phyloP scores from a whole-genome alignment of 2,113 vertebrate genomes.

The Pristiophorus japonicus region DNA sequence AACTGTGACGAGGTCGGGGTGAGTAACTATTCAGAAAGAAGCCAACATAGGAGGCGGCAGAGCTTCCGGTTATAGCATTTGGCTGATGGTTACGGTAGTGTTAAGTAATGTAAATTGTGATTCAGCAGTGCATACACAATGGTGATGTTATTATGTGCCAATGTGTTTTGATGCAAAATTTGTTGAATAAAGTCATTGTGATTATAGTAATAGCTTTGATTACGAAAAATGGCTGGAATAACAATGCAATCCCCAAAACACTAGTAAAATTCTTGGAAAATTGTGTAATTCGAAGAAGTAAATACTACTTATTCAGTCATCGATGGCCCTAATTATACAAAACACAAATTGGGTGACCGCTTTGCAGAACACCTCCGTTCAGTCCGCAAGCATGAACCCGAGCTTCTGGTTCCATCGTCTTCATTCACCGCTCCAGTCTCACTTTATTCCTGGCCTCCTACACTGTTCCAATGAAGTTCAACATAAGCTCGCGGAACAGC shows the following conservation, averaged over 20 bases:
- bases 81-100: background rate
- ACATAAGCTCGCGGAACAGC: no score
- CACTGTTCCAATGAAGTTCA: no score
- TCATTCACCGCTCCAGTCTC: no score
- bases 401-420: no score
- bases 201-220: background rate
- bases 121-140: background rate
- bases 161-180: background rate
- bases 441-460: no score
- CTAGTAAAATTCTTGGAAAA: background rate
- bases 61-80: background rate
- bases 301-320: background rate
- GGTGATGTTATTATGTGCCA: background rate
- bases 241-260: background rate
- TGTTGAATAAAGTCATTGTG: background rate
- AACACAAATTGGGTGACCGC: no score
- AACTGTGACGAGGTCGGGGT: constrained; percentile 93
- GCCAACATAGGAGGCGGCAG: background rate
- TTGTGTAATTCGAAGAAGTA: background rate
- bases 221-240: no score
- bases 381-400: no score
- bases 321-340: background rate
- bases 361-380: no score
- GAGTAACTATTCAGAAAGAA: constrained; percentile 40
- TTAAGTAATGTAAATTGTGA: background rate